A percentile compares a stretch with the other conserved stretches of the same genome.
Conservation (phyloP, 2,888 invertebrate species). For the Anodontia alba region DNA sequence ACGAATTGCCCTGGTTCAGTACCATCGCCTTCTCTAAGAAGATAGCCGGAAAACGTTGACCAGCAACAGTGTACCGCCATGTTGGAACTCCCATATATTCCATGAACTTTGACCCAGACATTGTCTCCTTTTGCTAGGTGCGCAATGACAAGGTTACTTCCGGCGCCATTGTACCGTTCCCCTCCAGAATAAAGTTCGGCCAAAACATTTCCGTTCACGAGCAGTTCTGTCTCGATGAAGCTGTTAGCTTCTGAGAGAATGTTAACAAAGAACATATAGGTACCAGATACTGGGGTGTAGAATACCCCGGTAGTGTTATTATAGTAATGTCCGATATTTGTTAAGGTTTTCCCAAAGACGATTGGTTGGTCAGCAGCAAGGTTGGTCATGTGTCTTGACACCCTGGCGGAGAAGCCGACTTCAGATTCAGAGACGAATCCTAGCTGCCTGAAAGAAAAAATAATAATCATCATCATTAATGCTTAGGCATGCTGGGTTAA, state of each 20-base stretch:
- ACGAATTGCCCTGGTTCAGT: neutral
- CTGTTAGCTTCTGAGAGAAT: constrained; percentile 42
- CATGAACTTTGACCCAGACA: constrained; percentile 57
- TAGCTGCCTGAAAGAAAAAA: neutral
- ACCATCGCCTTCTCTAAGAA: constrained; percentile 13
- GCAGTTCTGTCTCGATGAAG: constrained; percentile 46
- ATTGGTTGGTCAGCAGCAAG: constrained; percentile 35
- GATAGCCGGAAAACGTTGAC: constrained; percentile 50
- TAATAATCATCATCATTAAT: too few relatives aligned
- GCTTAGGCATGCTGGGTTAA: too few relatives aligned
- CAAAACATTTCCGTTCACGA: constrained; percentile 29
- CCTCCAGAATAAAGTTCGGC: constrained; percentile 42
- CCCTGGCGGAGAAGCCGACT: constrained; percentile 41
- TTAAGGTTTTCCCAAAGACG: constrained; percentile 35
- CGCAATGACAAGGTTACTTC: constrained; percentile 52
- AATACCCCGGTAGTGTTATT: constrained; percentile 38
- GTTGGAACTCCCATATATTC: constrained; percentile 32
- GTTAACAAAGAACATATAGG: constrained; percentile 45
- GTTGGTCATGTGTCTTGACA: constrained; percentile 35
- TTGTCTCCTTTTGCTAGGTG: constrained; percentile 41
- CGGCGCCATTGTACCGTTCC: constrained; percentile 30
- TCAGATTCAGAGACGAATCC: constrained; percentile 5
- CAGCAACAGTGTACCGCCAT: constrained; percentile 53
- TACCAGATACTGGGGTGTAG: constrained; percentile 31
- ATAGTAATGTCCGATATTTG: constrained; percentile 41